Percentiles rank a stretch among this genome's conserved stretches.
Evolutionary conservation across 2,888 invertebrate species (phyloP).

Genomic region (Andrena bicolor): DNA sequence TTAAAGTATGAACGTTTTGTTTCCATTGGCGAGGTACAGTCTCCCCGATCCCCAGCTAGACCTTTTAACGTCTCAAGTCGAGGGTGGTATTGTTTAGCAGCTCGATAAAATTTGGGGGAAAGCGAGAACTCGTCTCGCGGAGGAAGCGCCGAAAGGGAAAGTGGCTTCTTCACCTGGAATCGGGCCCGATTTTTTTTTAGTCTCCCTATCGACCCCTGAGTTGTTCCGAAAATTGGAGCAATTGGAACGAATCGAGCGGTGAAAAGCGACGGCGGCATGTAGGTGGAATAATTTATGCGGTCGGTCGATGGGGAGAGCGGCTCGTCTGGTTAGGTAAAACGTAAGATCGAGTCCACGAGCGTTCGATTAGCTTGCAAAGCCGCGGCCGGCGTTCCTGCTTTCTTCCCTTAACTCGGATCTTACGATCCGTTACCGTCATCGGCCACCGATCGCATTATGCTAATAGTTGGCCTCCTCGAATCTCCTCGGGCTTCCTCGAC

Average conservation of each 20-base stretch:
- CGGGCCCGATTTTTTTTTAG: not conserved
- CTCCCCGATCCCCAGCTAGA: not conserved
- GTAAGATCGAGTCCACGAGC: slow-evolving; percentile 15
- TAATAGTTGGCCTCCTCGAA: slow-evolving; percentile 51
- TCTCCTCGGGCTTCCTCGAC: slow-evolving; percentile 34
- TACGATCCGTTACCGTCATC: slow-evolving; percentile 46
- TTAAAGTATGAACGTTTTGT: not conserved
- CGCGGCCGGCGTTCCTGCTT: slow-evolving; percentile 14
- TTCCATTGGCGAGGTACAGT: not conserved
- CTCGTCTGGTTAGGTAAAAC: slow-evolving; percentile 7
- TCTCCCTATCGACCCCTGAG: not conserved
- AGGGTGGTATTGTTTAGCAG: slow-evolving; percentile 15
- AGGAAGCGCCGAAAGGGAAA: slow-evolving; percentile 36
- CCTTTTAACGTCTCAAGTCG: not conserved
- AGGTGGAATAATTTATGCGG: slow-evolving; percentile 25
- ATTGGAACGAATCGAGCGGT: not conserved
- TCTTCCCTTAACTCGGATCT: slow-evolving; percentile 41
- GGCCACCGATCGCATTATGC: slow-evolving; percentile 51
- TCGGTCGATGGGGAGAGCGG: slow-evolving; percentile 6
- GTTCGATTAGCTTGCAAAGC: slow-evolving; percentile 30
- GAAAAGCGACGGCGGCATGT: slow-evolving; percentile 3
- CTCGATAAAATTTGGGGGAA: slow-evolving; percentile 42
- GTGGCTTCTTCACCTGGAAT: slow-evolving; percentile 8
- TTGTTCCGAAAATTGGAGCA: slow-evolving; percentile 5
- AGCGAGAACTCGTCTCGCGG: slow-evolving; percentile 5